These are phyloP conservation scores for Sitobion miscanthi DNA, from an alignment of 1,140 invertebrate genomes.

Conservation along the genomic window DNA sequence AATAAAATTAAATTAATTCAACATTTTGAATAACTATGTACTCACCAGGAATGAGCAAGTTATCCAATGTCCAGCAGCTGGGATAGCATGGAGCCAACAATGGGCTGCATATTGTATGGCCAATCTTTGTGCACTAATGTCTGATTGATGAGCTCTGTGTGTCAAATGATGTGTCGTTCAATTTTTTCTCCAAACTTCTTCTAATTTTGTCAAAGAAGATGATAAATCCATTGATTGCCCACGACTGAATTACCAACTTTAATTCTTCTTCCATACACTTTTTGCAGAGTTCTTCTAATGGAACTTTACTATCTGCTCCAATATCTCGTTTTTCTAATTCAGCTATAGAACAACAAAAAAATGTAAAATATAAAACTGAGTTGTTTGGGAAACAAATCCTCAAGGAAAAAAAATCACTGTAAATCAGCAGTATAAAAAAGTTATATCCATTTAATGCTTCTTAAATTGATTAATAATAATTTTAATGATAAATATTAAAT, in stretches of 20 bases:
- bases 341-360: no score
- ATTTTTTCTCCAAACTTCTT: conserved; percentile 70
- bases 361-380: no score
- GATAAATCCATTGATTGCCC: conserved; percentile 67
- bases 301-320: no score
- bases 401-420: no score
- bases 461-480: no score
- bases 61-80: conserved; percentile 60
- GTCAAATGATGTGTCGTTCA: conserved; percentile 66
- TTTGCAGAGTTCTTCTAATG: conserved; percentile 78
- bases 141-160: conserved; percentile 65
- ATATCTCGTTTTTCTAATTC: no score
- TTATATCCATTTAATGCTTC: no score
- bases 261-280: conserved; percentile 71
- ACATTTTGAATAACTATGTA: neutral
- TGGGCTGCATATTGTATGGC: conserved; percentile 75
- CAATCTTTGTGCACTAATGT: conserved; percentile 68
- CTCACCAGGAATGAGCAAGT: conserved; percentile 60
- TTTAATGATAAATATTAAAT: no score
- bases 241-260: conserved; percentile 64
- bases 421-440: no score
- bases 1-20: neutral
- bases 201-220: conserved; percentile 68
- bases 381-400: no score
- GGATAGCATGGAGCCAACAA: conserved; percentile 77